Base-by-base conservation (phyloP, 2,888 invertebrate species). In the Spodoptera littoralis region DNA sequence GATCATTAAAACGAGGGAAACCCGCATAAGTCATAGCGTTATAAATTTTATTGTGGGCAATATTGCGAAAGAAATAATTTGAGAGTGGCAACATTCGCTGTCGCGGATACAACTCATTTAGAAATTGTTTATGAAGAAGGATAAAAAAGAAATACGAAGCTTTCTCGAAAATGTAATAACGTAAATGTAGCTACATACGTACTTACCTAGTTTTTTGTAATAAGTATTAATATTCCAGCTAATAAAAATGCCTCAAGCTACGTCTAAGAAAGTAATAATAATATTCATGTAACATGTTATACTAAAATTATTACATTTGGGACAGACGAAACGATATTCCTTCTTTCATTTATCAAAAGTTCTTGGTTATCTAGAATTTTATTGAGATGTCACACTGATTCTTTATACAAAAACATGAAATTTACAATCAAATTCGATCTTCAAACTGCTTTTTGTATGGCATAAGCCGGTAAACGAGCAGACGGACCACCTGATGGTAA, bases 1-100 rank as follows among this genome's bases (percentile, higher is more conserved):
- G 66, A 62, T 71, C 81, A 82, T 85, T 84, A 82, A 84, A 84
- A 82, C 80, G 79, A 84, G 70, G 65, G 70, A 84, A 77, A 75
- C 76, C 62, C 64, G 67, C 57, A 64, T 79, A 80, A 70, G 65
- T 72, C 62, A 82, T 79, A 83, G 76, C 77, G 70, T 80, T 78
- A 84, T 86, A 84, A 85, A 85, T 36, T 36, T 36, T 36, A 36
- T 84, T 78, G 77, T 79, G 70, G 70, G 73, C 73, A 82, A 82
- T 81, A 84, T 85, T 83, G 81, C 79, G 77, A 77, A 80, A 74
- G 74, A 73, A 84, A 82, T 80, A 80, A 82, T 77, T 71, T 67
- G 77, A 76, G 71, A 75, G 70, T 73, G 75, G 69, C 66, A 79
- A 81, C 80, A 64, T 76, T 77, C 68, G 70, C 56, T 74, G 77